Base-by-base conservation (phyloP, 92 coral and sea anemone genomes). In the Galaxea fascicularis region DNA sequence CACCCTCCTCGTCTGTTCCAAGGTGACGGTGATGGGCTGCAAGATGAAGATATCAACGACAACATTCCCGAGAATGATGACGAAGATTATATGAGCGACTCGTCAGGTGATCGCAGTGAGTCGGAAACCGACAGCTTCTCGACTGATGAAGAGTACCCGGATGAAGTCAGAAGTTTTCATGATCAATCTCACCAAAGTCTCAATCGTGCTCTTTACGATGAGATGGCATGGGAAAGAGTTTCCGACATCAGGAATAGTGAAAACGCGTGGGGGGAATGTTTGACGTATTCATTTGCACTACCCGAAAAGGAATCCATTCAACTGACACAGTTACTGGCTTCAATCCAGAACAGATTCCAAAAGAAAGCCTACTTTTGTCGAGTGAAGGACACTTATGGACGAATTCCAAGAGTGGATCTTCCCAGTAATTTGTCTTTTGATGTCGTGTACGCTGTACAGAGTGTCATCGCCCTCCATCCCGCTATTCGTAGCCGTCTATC, bases 401-500 rank as follows among this genome's bases (percentile, higher is more conserved):
- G 68, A 54, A 1, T 82, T 35, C 70, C 82, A 59, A 25, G 65
- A 15, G 73, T 87, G 20, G 11, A 51, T 71, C 69, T 89, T 12
- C 89, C 94, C n/a, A 71, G 82, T 20, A 65, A 78, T 65, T 80
- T 96, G 62, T 80, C 94, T 8, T 81, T 83, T 39, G 94, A 97
- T 17, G 92, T 95, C 79, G 78, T 71, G 39, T 97, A 97, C 57
- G 94, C 97, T 16, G 86, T 87, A 30, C 85, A 89, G 60, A 91
- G 94, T 73, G 92, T 97, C 78, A 28, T 93, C 60, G 64, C 85
- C 20, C 80, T 85, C 41, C 92, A 97, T 73, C 99, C 99, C 13
- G 73, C 65, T 4, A 58, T 93, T 16, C 93, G 88, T 27, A 91
- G 96, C 24, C 84, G 96, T 25, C 73, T 90, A 62, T 67, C 46